Evolutionary conservation across 1,140 invertebrate genomes (phyloP).

Genomic region (Venturia canescens): DNA sequence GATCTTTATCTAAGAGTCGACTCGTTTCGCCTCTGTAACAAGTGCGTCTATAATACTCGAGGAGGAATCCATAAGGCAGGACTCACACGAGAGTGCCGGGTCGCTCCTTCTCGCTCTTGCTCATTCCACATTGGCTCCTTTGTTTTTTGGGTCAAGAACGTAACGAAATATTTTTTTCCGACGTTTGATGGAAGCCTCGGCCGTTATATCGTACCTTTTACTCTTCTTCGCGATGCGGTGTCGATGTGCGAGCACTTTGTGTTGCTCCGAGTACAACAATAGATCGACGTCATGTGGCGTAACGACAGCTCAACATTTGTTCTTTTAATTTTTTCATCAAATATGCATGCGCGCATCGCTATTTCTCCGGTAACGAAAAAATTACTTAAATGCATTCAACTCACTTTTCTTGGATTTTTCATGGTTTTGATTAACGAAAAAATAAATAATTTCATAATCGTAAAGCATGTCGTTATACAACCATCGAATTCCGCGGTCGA

Average conservation of each 20-base stretch:
- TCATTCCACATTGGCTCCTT: background rate
- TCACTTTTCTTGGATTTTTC: too few species aligned
- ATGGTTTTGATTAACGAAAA: too few species aligned
- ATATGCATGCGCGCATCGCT: background rate
- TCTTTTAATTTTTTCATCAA: background rate
- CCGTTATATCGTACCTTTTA: slow-evolving; percentile 4
- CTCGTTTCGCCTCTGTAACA: slow-evolving; percentile 20
- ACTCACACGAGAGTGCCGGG: slow-evolving; percentile 11
- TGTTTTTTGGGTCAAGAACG: slow-evolving; percentile 42
- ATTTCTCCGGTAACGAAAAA: too few species aligned
- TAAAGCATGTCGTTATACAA: too few species aligned
- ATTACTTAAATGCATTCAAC: too few species aligned
- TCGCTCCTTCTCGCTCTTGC: background rate
- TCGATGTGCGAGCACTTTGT: slow-evolving; percentile 20
- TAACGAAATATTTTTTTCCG: slow-evolving; percentile 34
- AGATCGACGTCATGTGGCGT: slow-evolving; percentile 6
- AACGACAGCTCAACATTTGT: background rate
- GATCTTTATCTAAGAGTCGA: slow-evolving; percentile 15
- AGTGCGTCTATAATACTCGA: slow-evolving; percentile 21
- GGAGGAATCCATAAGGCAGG: background rate
- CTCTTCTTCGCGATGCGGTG: slow-evolving; percentile 1
- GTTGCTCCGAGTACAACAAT: background rate
- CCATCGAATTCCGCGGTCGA: too few species aligned
- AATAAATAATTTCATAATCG: too few species aligned
- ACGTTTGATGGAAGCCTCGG: slow-evolving; percentile 12